Conservation (phyloP, 2,888 invertebrate species). For the Synergus japonicus region DNA sequence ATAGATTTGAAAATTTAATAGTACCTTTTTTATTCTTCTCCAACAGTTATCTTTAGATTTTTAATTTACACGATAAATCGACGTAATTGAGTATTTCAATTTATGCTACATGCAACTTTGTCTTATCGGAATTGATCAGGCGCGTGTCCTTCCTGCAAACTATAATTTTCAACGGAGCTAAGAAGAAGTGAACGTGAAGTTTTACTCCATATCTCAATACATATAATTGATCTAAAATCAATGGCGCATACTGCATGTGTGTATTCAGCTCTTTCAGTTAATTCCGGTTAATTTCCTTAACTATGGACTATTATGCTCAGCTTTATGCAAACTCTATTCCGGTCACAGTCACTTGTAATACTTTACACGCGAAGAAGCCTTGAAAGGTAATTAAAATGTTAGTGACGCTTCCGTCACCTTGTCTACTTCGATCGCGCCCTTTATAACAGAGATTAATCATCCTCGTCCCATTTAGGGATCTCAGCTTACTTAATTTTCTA, state of each 20-base stretch:
- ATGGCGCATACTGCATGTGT: neutral
- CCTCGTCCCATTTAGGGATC: neutral
- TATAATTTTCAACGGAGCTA: neutral
- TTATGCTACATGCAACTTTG: neutral
- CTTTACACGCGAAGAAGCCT: conserved; percentile 45
- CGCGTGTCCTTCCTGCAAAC: neutral
- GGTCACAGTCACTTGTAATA: neutral
- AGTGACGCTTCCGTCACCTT: conserved; percentile 33
- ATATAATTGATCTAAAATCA: neutral
- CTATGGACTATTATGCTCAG: neutral
- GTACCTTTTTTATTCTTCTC: no score
- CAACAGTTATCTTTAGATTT: no score
- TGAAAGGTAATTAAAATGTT: conserved; percentile 61
- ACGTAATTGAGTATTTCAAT: no score
- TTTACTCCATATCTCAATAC: neutral
- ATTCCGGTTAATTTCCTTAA: neutral
- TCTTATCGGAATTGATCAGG: neutral
- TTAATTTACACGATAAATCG: no score
- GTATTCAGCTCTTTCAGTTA: neutral
- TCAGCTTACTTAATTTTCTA: neutral
- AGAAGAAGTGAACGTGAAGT: neutral
- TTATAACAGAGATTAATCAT: neutral
- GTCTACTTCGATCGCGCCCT: neutral
- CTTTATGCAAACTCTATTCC: conserved; percentile 11
- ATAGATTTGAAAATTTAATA: no score